A percentile compares a stretch with the other conserved stretches of the same genome.
These are phyloP conservation scores for Agrotis ipsilon DNA, from an alignment of 2,888 invertebrate genomes.

Conservation along the genomic window DNA sequence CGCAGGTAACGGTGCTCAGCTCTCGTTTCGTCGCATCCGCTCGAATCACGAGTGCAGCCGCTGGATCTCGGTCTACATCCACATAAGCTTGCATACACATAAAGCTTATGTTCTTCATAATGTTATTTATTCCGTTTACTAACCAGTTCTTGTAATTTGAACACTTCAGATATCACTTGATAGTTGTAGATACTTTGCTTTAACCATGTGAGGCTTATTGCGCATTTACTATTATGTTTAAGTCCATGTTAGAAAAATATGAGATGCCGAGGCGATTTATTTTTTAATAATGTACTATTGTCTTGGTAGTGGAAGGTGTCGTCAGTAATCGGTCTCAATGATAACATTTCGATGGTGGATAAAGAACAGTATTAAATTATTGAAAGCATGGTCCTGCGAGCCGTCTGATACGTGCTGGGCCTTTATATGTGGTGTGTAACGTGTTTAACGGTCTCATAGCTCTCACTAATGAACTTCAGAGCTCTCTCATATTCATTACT, in stretches of 20 bases:
- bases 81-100: constrained; percentile 63
- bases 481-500: constrained; percentile 68
- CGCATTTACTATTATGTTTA: constrained; percentile 86
- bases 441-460: constrained; percentile 51
- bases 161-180: constrained; percentile 70
- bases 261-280: constrained; percentile 70
- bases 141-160: constrained; percentile 71
- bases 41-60: constrained; percentile 68
- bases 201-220: constrained; percentile 85
- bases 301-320: constrained; percentile 59
- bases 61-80: constrained; percentile 67
- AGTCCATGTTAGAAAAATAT: constrained; percentile 81
- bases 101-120: constrained; percentile 56
- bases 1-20: constrained; percentile 86
- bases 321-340: constrained; percentile 61
- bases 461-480: constrained; percentile 62
- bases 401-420: constrained; percentile 41
- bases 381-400: constrained; percentile 58
- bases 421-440: constrained; percentile 41
- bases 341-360: constrained; percentile 68
- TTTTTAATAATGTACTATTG: constrained; percentile 77
- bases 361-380: constrained; percentile 76
- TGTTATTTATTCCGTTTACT: constrained; percentile 74
- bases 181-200: constrained; percentile 75
- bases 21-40: constrained; percentile 83